Percentiles rank a stretch among this genome's conserved stretches.
Evolutionary conservation across 2,113 vertebrate species (phyloP).

Genomic region (Terrapene triunguis): DNA sequence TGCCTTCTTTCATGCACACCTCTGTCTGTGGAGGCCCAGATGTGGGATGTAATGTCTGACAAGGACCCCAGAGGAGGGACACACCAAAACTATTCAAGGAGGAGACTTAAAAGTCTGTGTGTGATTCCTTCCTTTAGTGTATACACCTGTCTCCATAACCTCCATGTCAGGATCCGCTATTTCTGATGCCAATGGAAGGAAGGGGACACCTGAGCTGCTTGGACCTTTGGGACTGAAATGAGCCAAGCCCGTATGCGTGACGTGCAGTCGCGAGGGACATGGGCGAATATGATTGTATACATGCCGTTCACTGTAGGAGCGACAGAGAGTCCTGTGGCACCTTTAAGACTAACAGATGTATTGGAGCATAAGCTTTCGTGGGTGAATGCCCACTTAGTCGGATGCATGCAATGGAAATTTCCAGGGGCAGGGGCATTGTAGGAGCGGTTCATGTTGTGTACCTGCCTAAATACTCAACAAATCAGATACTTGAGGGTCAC

Average conservation of each 20-base stretch:
- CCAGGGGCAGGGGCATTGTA: background rate
- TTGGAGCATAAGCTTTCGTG: too few species aligned
- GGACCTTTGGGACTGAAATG: background rate
- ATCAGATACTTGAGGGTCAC: background rate
- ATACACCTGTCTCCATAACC: background rate
- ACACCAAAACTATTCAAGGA: background rate
- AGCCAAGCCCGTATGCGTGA: background rate
- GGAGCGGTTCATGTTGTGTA: background rate
- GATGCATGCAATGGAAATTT: too few species aligned
- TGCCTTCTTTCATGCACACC: too few species aligned
- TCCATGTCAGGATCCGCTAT: background rate
- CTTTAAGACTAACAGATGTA: too few species aligned
- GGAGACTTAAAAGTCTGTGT: background rate
- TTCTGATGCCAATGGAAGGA: background rate
- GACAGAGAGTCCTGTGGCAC: too few species aligned
- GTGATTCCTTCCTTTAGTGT: background rate
- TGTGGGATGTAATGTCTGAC: too few species aligned
- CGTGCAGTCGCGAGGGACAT: background rate
- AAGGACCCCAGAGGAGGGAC: too few species aligned
- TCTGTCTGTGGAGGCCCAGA: too few species aligned
- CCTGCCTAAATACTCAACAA: background rate
- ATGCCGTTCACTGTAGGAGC: background rate
- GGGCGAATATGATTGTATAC: too few species aligned
- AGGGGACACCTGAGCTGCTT: background rate
- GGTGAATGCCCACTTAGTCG: too few species aligned